phyloP scores from a whole-genome alignment of 2,797 vertebrate species.

The Phoebastria nigripes region DNA sequence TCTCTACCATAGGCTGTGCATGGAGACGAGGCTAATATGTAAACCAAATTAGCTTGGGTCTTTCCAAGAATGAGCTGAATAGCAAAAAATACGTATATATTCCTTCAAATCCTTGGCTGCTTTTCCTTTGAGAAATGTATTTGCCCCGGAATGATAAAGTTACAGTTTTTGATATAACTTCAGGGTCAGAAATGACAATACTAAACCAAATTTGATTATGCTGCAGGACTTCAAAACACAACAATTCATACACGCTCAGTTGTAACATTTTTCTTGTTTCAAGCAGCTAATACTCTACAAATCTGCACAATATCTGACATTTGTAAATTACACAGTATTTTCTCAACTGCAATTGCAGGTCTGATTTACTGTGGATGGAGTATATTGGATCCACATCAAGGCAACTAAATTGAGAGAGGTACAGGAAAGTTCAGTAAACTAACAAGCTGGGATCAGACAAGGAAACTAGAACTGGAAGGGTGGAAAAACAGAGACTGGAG shows the following conservation, averaged over 20 bases:
- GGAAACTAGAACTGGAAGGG: not conserved
- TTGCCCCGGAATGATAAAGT: not conserved
- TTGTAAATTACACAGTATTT: not conserved
- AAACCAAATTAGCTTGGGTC: not conserved
- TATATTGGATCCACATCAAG: not conserved
- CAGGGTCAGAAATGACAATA: not conserved
- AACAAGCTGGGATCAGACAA: not conserved
- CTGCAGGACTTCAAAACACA: not conserved
- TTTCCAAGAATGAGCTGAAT: not conserved
- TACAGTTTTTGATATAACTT: not conserved
- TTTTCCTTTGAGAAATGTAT: not conserved
- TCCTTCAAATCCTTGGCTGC: not conserved
- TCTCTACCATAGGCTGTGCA: not conserved
- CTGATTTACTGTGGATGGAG: not conserved
- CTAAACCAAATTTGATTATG: not conserved
- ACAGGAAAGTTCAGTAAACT: not conserved
- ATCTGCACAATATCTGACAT: not conserved
- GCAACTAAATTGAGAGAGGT: not conserved
- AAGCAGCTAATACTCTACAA: not conserved
- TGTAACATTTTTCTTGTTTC: not conserved
- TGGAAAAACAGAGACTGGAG: not conserved
- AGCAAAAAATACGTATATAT: not conserved
- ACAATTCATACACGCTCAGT: not conserved
- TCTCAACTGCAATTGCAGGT: not conserved
- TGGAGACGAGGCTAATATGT: not conserved